Conservation (phyloP, 1,140 invertebrate genomes). For the Andrena cerasifolii region DNA sequence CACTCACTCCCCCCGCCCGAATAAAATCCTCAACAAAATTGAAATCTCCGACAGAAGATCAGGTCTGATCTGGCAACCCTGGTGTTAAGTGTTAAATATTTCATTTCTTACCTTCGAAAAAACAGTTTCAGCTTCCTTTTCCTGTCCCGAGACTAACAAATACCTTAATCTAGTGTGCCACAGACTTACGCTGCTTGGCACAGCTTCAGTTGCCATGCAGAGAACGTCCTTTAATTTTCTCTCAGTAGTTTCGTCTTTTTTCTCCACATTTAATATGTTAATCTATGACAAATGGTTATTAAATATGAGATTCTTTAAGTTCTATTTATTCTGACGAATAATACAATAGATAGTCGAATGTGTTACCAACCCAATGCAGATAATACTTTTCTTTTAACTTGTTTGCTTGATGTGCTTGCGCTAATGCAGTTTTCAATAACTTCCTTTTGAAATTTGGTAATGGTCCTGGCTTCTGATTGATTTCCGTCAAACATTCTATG, state of each 20-base stretch:
- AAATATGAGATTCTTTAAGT: constrained; percentile 10
- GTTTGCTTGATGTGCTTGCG: constrained; percentile 77
- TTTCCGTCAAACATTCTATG: constrained; percentile 81
- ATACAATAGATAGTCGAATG: background rate
- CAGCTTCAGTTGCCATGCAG: constrained; percentile 76
- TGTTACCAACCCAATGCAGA: constrained; percentile 78
- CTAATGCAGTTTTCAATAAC: constrained; percentile 79
- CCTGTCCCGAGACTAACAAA: constrained; percentile 73
- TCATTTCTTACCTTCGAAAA: constrained; percentile 71
- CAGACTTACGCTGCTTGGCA: constrained; percentile 79
- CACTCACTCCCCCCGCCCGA: too few relatives aligned
- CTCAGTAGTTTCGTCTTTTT: constrained; percentile 64
- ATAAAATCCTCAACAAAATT: too few relatives aligned
- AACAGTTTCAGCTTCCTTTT: constrained; percentile 69
- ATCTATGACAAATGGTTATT: constrained; percentile 68
- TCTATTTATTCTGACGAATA: constrained; percentile 11
- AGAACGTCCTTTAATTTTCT: constrained; percentile 78
- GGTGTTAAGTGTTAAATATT: background rate
- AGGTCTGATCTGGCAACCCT: too few relatives aligned
- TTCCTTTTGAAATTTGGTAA: constrained; percentile 81
- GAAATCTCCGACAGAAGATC: too few relatives aligned
- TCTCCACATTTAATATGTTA: constrained; percentile 72
- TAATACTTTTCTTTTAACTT: constrained; percentile 83
- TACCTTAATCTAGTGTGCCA: constrained; percentile 80
- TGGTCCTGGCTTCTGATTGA: constrained; percentile 74